Evolutionary conservation across 1,140 invertebrate genomes (phyloP).

Genomic region (Cydia pomonella): DNA sequence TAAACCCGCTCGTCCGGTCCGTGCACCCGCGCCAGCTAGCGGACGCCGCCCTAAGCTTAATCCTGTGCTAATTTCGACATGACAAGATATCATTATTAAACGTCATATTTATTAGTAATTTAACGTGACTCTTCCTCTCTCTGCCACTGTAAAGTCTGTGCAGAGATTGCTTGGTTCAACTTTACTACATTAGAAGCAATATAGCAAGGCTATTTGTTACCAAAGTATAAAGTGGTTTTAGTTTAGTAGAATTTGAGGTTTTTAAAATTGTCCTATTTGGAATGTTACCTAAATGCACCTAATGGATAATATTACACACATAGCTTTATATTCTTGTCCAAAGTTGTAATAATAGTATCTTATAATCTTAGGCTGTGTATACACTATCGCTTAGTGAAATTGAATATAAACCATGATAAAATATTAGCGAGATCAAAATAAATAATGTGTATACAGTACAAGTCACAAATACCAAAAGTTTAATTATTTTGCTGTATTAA

Average conservation of each 20-base stretch:
- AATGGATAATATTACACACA: neutral
- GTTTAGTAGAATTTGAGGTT: neutral
- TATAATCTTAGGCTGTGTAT: slow-evolving; percentile 48
- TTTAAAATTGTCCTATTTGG: neutral
- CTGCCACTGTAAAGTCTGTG: too few species aligned
- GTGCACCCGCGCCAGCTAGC: too few species aligned
- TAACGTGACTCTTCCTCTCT: too few species aligned
- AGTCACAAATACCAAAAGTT: slow-evolving; percentile 1
- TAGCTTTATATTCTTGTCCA: slow-evolving; percentile 27
- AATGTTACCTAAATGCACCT: neutral
- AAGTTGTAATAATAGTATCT: slow-evolving; percentile 40
- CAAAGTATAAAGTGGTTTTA: too few species aligned
- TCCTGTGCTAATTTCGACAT: too few species aligned
- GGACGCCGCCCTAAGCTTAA: too few species aligned
- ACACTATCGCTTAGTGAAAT: slow-evolving; percentile 36
- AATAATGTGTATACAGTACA: slow-evolving; percentile 27
- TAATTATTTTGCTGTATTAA: slow-evolving; percentile 34
- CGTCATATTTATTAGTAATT: too few species aligned
- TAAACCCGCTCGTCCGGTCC: too few species aligned
- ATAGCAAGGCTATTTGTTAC: too few species aligned
- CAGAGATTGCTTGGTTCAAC: too few species aligned
- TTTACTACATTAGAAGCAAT: too few species aligned
- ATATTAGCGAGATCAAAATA: slow-evolving; percentile 19
- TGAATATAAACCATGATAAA: slow-evolving; percentile 16
- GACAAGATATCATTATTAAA: too few species aligned